phyloP scores from a whole-genome alignment of 2,113 vertebrate genomes.

The Crotalus viridis region DNA sequence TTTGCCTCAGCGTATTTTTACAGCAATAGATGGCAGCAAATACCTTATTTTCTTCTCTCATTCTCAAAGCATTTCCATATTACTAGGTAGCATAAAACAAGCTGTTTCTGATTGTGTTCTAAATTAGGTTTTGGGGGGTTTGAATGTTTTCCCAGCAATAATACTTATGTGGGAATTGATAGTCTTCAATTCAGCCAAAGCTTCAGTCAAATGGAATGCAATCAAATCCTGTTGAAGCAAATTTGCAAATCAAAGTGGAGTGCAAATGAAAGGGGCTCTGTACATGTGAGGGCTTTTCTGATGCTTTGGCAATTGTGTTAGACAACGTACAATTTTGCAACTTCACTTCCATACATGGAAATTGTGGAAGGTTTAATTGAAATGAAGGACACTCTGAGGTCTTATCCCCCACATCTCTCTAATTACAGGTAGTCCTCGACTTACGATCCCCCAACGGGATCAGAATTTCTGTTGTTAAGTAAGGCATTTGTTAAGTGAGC shows the following conservation, averaged over 20 bases:
- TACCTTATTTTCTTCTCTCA: background rate
- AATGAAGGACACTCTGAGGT: background rate
- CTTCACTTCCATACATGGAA: background rate
- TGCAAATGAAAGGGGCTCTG: background rate
- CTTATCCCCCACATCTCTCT: background rate
- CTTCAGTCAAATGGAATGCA: background rate
- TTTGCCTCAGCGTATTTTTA: background rate
- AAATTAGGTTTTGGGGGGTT: background rate
- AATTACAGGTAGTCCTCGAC: background rate
- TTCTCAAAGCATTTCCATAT: background rate
- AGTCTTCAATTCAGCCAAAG: background rate
- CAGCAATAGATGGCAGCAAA: conserved; percentile 17
- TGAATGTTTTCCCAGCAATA: background rate
- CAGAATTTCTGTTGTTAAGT: background rate
- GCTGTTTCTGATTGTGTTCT: background rate
- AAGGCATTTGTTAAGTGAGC: background rate
- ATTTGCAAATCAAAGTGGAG: background rate
- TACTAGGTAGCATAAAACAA: background rate
- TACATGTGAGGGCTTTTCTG: background rate
- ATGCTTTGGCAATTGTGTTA: background rate
- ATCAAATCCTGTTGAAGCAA: background rate
- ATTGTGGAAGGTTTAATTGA: background rate
- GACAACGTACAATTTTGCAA: background rate
- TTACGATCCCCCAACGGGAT: background rate
- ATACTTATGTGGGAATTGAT: background rate